These are phyloP conservation scores for Cossypha dichroa DNA, from an alignment of 2,797 vertebrate genomes.

Conservation along the genomic window DNA sequence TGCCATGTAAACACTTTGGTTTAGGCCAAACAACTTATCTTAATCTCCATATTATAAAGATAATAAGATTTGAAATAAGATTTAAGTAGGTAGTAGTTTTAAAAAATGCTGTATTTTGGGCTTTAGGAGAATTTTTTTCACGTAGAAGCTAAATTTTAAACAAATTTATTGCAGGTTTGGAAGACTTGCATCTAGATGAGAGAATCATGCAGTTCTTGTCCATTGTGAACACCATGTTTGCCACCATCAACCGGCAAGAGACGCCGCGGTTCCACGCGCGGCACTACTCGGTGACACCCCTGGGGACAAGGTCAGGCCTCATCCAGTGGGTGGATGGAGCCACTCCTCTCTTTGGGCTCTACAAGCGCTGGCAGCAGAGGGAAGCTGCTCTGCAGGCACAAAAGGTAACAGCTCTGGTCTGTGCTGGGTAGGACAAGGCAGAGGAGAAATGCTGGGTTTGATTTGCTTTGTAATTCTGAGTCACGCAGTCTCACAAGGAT, in stretches of 20 bases:
- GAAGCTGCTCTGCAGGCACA: constrained; percentile 93
- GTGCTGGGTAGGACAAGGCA: too few relatives aligned
- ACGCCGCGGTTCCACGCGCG: constrained; percentile 92
- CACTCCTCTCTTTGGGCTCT: constrained; percentile 94
- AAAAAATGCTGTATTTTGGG: rapidly evolving
- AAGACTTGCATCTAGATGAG: constrained; percentile 96
- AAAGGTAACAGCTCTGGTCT: constrained; percentile 78
- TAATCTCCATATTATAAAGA: not conserved
- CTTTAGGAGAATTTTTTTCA: not conserved
- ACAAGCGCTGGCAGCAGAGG: constrained; percentile 98
- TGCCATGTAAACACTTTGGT: not conserved
- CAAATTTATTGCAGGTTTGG: constrained; percentile 80
- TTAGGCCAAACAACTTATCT: not conserved
- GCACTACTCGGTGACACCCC: constrained; percentile 95
- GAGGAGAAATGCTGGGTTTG: rapidly evolving
- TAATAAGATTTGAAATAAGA: not conserved
- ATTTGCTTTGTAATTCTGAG: not conserved
- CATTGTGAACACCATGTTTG: constrained; percentile 99
- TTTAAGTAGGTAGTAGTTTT: not conserved
- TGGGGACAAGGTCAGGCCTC: constrained; percentile 93
- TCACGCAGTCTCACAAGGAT: rapidly evolving
- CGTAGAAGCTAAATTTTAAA: not conserved
- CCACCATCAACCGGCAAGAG: constrained; percentile 97
- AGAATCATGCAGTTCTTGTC: constrained; percentile 99
- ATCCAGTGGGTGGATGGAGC: constrained; percentile 99